phyloP scores from a whole-genome alignment of 2,797 vertebrate species.

The Sparidentex hasta region DNA sequence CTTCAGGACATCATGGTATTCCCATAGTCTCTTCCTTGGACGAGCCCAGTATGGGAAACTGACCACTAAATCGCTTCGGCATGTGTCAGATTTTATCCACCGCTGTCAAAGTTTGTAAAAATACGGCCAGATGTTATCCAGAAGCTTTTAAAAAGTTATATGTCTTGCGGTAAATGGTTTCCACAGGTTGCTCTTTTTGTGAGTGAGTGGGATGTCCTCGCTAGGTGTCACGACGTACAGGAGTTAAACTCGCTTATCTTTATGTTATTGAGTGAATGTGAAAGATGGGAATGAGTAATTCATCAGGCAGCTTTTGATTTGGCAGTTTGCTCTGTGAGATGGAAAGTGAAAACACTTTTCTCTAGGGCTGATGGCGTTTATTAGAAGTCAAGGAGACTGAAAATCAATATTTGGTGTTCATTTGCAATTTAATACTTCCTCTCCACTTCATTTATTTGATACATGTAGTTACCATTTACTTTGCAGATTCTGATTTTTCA shows the following conservation, averaged over 20 bases:
- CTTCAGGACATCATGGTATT: slow-evolving; percentile 36
- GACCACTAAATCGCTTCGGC: slow-evolving; percentile 44
- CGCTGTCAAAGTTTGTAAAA: slow-evolving; percentile 34
- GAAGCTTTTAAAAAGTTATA: slow-evolving; percentile 11
- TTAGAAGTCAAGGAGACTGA: no score
- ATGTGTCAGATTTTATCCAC: slow-evolving; percentile 39
- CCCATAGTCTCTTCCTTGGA: slow-evolving; percentile 23
- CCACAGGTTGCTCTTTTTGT: not conserved
- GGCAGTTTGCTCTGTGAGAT: no score
- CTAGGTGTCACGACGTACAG: slow-evolving; percentile 5
- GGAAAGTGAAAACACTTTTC: no score
- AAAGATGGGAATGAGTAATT: no score
- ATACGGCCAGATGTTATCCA: slow-evolving; percentile 26
- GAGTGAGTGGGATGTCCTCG: not conserved
- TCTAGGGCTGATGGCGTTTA: no score
- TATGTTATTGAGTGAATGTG: not conserved
- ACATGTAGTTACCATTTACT: no score
- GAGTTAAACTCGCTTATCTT: not conserved
- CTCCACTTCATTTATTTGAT: no score
- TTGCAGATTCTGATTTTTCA: no score
- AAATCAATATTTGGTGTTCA: no score
- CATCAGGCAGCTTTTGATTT: no score
- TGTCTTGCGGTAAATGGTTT: slow-evolving; percentile 36
- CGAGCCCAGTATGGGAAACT: slow-evolving; percentile 8
- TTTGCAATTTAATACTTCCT: no score